Conservation (phyloP, 2,888 invertebrate species). For the Exephanes ischioxanthus region DNA sequence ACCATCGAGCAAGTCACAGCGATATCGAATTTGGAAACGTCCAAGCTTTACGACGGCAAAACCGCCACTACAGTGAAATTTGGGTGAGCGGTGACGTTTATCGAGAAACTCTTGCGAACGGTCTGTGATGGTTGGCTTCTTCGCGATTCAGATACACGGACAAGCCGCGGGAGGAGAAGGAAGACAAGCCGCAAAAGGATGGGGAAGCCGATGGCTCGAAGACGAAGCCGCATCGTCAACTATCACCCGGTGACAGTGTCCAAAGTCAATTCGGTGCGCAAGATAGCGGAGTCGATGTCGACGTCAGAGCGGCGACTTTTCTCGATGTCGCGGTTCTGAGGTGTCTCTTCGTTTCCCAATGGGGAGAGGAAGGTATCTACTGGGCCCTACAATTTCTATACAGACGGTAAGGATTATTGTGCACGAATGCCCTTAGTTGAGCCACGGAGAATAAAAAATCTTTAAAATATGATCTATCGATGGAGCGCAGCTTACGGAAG, state of each 20-base stretch:
- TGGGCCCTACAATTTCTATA: slow-evolving; percentile 98
- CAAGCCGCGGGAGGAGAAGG: slow-evolving; percentile 68
- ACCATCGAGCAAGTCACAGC: slow-evolving; percentile 86
- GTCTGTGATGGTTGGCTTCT: background rate
- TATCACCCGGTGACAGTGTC: slow-evolving; percentile 70
- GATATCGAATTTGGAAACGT: slow-evolving; percentile 82
- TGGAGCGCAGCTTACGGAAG: slow-evolving; percentile 89
- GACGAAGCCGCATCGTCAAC: slow-evolving; percentile 57
- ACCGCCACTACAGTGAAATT: slow-evolving; percentile 84
- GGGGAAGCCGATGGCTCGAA: slow-evolving; percentile 63
- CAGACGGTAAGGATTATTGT: slow-evolving; percentile 89
- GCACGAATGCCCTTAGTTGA: background rate
- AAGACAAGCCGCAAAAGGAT: slow-evolving; percentile 72
- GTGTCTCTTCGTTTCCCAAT: slow-evolving; percentile 97
- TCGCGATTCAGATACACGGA: slow-evolving; percentile 50
- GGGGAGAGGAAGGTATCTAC: slow-evolving; percentile 99
- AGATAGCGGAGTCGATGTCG: slow-evolving; percentile 76
- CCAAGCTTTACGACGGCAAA: slow-evolving; percentile 74
- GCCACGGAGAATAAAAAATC: background rate
- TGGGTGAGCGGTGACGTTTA: slow-evolving; percentile 85
- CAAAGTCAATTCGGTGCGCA: slow-evolving; percentile 70
- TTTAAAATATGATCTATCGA: too few relatives aligned
- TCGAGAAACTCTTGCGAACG: background rate
- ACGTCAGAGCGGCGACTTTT: slow-evolving; percentile 95
- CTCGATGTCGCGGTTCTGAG: slow-evolving; percentile 98